These are phyloP conservation scores for Trachelus iudaicus DNA, from an alignment of 2,888 invertebrate species.

Conservation along the genomic window DNA sequence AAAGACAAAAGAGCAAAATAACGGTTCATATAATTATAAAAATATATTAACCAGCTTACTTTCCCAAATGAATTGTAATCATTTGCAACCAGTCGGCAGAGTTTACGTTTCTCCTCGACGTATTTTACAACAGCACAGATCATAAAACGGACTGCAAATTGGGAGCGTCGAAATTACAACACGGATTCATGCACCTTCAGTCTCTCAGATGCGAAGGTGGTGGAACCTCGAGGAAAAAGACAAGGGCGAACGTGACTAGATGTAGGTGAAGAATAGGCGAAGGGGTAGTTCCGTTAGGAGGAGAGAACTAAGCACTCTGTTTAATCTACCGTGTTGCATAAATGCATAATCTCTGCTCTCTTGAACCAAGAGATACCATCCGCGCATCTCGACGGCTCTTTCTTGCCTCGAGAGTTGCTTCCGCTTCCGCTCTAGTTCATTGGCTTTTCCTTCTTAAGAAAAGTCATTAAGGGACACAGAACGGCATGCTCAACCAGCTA, in stretches of 20 bases:
- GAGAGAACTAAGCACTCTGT: slow-evolving; percentile 39
- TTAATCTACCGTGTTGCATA: slow-evolving; percentile 55
- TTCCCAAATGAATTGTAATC: too few species aligned
- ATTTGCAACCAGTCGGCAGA: too few species aligned
- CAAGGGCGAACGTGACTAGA: background rate
- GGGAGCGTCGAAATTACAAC: slow-evolving; percentile 27
- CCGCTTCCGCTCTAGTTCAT: slow-evolving; percentile 25
- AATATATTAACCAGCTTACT: too few species aligned
- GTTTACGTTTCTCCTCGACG: too few species aligned
- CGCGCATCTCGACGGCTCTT: slow-evolving; percentile 15
- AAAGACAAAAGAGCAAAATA: too few species aligned
- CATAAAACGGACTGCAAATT: slow-evolving; percentile 30
- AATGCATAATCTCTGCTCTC: slow-evolving; percentile 48
- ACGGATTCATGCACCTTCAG: slow-evolving; percentile 20
- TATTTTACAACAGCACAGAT: slow-evolving; percentile 2
- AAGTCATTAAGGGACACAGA: slow-evolving; percentile 13
- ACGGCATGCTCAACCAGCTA: background rate
- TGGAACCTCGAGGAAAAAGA: background rate
- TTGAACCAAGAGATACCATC: slow-evolving; percentile 23
- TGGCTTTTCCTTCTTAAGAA: slow-evolving; percentile 12
- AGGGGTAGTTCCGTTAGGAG: background rate
- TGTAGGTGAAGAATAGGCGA: background rate
- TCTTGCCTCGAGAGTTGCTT: slow-evolving; percentile 21
- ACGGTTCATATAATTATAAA: too few species aligned
- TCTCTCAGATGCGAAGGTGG: background rate